Base-by-base conservation (phyloP, 2,113 vertebrate genomes). In the Rissa tridactyla region DNA sequence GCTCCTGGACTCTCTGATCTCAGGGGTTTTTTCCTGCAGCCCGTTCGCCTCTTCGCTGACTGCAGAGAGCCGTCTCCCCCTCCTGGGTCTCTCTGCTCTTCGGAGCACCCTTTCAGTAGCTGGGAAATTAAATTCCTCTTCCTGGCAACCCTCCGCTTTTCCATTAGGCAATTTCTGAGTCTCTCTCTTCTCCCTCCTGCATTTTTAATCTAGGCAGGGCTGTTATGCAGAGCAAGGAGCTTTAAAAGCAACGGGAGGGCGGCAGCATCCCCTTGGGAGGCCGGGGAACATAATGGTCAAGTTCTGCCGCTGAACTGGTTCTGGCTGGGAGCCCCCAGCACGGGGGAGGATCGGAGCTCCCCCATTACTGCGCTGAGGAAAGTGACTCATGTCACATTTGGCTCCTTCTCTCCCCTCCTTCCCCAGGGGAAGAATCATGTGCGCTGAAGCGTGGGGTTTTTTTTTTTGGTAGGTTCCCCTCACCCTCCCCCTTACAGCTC, bases 151-250 rank as follows among this genome's bases (percentile, higher is more conserved):
- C 71, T 70, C 44, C 0, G 71, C 66, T 49, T 8, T 58, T 86
- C 86, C 89, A 82, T 70, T 54, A 82, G 61, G 82, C 36, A 6
- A 38, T 54, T 73, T 58, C 55, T 58, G 55, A 69, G 32, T 14
- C 70, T 78, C 52, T 52, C 34, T 64, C 36, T 79, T 18, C 32
- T 73, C 66, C 40, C 66, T 86, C 72, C 51, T 76, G 86, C 82
- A 46, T 90, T 92, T 92, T 86, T 61, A 83, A 90, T 75, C 77
- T 26, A 4, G 58, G 54, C 72, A 58, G 64, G 75, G 92, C 80
- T 52, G 54, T 85, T 57, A 6, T 0, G 38, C 60, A 55, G 69
- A 66, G 69, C 57, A 5, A 46, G 84, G 52, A 82, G 79, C 89
- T 88, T 6, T 90, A 27, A 79, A 86, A 83, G 94, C 94, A 85